Evolutionary conservation across 2,113 vertebrate genomes (phyloP).

Genomic region (Cavia porcellus): DNA sequence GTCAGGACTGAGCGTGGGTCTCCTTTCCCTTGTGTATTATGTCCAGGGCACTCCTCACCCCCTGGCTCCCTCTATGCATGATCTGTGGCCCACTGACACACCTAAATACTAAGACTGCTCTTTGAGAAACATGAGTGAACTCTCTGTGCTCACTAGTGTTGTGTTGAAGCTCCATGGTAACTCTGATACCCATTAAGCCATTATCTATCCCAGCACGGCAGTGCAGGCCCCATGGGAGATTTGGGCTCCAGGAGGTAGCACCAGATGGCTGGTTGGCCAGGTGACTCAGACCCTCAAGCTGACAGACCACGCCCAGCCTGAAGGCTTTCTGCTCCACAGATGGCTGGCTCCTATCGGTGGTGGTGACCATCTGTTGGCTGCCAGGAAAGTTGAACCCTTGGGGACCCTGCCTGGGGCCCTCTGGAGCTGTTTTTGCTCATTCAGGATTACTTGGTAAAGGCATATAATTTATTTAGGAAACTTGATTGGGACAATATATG

Average conservation of each 20-base stretch:
- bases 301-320: conserved; percentile 8
- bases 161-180: not conserved
- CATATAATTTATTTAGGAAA: not conserved
- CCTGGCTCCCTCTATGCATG: not conserved
- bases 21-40: not conserved
- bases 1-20: not conserved
- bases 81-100: not conserved
- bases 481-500: not conserved
- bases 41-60: not conserved
- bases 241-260: not conserved
- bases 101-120: not conserved
- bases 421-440: not conserved
- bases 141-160: not conserved
- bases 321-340: conserved; percentile 61
- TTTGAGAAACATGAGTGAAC: not conserved
- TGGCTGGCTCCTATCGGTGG: conserved; percentile 28
- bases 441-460: not conserved
- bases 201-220: not conserved
- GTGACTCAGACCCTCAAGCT: not conserved
- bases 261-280: conserved; percentile 18
- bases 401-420: not conserved
- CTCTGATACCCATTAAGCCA: not conserved
- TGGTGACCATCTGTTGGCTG: conserved; percentile 60
- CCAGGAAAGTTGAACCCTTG: not conserved
- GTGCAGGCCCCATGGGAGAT: not conserved